Conservation (phyloP, 2,888 invertebrate genomes). For the Colletes collaris region DNA sequence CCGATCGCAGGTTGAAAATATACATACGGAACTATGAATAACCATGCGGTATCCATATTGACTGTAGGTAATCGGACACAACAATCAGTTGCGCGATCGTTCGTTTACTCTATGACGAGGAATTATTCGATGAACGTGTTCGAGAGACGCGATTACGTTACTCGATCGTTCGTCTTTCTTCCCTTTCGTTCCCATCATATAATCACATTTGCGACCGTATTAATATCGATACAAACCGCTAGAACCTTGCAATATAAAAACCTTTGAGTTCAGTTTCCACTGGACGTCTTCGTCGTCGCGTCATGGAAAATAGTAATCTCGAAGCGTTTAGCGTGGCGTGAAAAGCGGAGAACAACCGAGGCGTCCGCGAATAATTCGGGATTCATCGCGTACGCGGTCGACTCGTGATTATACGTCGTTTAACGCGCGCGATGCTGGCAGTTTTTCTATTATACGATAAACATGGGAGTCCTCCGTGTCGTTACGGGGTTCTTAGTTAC, state of each 20-base stretch:
- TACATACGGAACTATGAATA: slow-evolving; percentile 35
- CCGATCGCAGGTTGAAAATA: slow-evolving; percentile 29
- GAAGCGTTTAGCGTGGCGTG: slow-evolving; percentile 23
- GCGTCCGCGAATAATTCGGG: slow-evolving; percentile 1
- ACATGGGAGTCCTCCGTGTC: slow-evolving; percentile 32
- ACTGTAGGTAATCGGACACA: slow-evolving; percentile 43
- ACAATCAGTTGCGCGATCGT: slow-evolving; percentile 39
- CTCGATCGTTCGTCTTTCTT: slow-evolving; percentile 25
- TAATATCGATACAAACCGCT: no score
- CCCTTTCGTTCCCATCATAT: neutral
- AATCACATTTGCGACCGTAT: no score
- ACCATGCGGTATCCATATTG: slow-evolving; percentile 18
- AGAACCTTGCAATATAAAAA: neutral
- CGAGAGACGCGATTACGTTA: slow-evolving; percentile 26
- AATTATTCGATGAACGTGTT: slow-evolving; percentile 49
- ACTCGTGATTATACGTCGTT: slow-evolving; percentile 43
- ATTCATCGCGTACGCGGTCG: slow-evolving; percentile 21
- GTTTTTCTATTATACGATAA: slow-evolving; percentile 74
- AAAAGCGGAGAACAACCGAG: slow-evolving; percentile 18
- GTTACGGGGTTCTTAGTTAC: slow-evolving; percentile 36
- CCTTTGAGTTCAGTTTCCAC: neutral
- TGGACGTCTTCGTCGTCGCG: neutral
- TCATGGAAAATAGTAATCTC: neutral
- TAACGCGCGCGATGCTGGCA: slow-evolving; percentile 46
- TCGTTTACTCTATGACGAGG: slow-evolving; percentile 44